Base-by-base conservation (phyloP, 1,140 invertebrate genomes). In the Cydia splendana region DNA sequence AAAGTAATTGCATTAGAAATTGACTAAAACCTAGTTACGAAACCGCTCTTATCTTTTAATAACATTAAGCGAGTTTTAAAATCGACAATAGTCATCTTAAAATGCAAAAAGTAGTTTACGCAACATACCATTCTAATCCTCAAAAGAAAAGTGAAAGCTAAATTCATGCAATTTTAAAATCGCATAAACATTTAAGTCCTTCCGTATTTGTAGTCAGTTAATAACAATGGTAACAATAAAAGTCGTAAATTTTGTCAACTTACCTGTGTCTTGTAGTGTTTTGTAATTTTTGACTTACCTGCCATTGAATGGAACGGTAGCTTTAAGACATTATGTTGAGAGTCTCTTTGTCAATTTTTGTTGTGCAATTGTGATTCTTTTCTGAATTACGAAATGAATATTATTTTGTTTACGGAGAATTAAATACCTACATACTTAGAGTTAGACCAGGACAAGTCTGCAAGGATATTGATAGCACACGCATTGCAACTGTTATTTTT, bases 71-170 rank as follows among this genome's bases (percentile, higher is more conserved):
- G 0, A 62, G 57, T 62, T 62, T 62, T 62, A 18, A 62, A 62
- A 62, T 10, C 57, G 5, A 62, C 57, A 62, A 62, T 62, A 20
- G 57, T 20, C 34, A 38, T 38, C 57, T 62, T 18, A 62, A 62
- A 62, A 53, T 53, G 57, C 57, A 62, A 20, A 62, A 62, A 62
- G 57, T 24, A 53, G 51, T 62, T 62, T 62, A 62, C 57, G 57
- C 57, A 62, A 62, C 57, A 62, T 20, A 12, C 57, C 57, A 87
- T 90, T 88, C 82, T 86, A 85, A 85, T 84, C 57, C 20, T 62
- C 57, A 62, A 62, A 62, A 62, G 57, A 88, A 90, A 91, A 92
- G 91, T 91, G 91, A 92, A 92, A 91, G 87, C 86, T 85, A 71
- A 77, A 80, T 85, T 84, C 86, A 91, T 88, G 90, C 89, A 87